These are phyloP conservation scores for Myotis findleyi DNA, from an alignment of 2,797 vertebrate genomes.

Conservation along the genomic window DNA sequence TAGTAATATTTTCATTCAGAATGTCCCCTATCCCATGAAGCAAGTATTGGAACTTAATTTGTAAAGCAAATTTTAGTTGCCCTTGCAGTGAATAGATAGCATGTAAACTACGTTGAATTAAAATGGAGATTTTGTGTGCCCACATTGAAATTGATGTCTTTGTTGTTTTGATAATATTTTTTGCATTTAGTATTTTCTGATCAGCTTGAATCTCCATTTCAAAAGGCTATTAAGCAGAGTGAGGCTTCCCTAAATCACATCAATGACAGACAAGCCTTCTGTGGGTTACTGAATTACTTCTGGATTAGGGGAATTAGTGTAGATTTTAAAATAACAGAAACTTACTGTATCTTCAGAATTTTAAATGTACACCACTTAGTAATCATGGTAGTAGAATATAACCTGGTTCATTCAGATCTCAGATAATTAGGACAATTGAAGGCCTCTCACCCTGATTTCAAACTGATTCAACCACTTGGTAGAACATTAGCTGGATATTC, in stretches of 20 bases:
- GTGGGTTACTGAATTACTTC: not conserved
- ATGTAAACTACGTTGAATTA: not conserved
- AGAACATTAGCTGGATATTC: not conserved
- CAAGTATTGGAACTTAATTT: not conserved
- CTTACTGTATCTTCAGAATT: not conserved
- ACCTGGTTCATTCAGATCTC: not conserved
- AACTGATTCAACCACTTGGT: not conserved
- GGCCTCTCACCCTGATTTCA: not conserved
- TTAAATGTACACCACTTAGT: not conserved
- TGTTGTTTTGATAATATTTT: not conserved
- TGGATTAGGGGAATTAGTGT: slow-evolving; percentile 6
- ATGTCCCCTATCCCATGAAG: not conserved
- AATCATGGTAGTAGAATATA: not conserved
- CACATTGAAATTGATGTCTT: not conserved
- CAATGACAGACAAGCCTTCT: not conserved
- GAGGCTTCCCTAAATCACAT: slow-evolving; percentile 34
- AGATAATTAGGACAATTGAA: not conserved
- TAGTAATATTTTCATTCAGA: not conserved
- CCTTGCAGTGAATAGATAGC: not conserved
- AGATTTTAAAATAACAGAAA: slow-evolving; percentile 39
- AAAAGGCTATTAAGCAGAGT: not conserved
- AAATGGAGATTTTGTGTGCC: not conserved
- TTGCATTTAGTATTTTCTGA: slow-evolving; percentile 40
- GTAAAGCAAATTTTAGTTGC: slow-evolving; percentile 36
- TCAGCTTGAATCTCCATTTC: slow-evolving; percentile 51